phyloP scores from a whole-genome alignment of 2,888 invertebrate species.

The Monochamus alternatus region DNA sequence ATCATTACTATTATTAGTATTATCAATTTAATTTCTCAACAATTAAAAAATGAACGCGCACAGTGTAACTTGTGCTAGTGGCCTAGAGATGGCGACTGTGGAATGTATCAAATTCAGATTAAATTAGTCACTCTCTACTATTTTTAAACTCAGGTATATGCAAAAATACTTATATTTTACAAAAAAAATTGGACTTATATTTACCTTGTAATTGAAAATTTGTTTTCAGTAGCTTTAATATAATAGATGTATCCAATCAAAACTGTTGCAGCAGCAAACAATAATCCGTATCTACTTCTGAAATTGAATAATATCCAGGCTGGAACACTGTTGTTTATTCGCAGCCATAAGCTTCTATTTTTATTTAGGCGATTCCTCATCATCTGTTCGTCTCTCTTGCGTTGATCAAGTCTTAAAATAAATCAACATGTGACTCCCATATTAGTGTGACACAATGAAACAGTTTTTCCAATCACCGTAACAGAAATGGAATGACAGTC shows the following conservation, averaged over 20 bases:
- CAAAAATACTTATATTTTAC: too few relatives aligned
- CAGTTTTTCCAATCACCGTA: too few relatives aligned
- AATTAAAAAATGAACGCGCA: too few relatives aligned
- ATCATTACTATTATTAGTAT: too few relatives aligned
- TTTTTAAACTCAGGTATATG: too few relatives aligned
- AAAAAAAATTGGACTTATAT: conserved; percentile 36
- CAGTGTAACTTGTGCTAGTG: too few relatives aligned
- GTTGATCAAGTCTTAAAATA: conserved; percentile 74
- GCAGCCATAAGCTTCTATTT: conserved; percentile 65
- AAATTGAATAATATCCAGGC: conserved; percentile 70
- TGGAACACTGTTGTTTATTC: conserved; percentile 66
- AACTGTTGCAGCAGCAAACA: conserved; percentile 75
- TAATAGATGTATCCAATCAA: conserved; percentile 76
- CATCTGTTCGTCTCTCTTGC: conserved; percentile 75
- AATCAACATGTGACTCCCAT: conserved; percentile 35
- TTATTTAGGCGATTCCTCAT: conserved; percentile 70
- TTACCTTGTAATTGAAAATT: conserved; percentile 64
- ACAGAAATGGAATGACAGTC: too few relatives aligned
- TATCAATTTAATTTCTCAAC: too few relatives aligned
- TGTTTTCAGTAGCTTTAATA: conserved; percentile 70
- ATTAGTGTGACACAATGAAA: background rate
- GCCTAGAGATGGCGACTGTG: too few relatives aligned
- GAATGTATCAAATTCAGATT: too few relatives aligned
- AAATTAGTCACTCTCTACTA: too few relatives aligned
- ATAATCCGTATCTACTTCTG: conserved; percentile 68